Evolutionary conservation across 37 sponge, comb jelly and placozoan genomes (phyloP).

Genomic region (Corticium candelabrum): DNA sequence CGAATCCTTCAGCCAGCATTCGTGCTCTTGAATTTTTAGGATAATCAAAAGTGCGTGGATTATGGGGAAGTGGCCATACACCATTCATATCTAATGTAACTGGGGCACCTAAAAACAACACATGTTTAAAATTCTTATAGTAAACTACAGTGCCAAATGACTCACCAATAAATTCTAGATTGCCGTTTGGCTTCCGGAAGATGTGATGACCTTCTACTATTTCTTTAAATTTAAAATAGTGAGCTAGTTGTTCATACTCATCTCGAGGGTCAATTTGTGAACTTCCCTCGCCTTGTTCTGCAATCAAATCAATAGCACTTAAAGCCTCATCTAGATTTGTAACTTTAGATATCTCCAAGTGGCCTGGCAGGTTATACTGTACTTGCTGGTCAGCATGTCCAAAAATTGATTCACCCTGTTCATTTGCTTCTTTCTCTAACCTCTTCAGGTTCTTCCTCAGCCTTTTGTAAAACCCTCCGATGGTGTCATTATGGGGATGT

Average conservation of each 20-base stretch:
- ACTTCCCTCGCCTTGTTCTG: background rate
- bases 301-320: background rate
- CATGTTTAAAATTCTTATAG: too few relatives aligned
- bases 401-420: background rate
- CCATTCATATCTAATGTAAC: too few relatives aligned
- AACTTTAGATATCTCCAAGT: too few relatives aligned
- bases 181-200: background rate
- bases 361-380: background rate
- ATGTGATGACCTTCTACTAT: conserved; percentile 15
- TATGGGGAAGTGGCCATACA: too few relatives aligned
- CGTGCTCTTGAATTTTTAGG: too few relatives aligned
- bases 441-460: background rate
- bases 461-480: background rate
- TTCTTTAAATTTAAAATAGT: conserved; percentile 43
- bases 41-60: too few relatives aligned
- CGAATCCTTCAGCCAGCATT: too few relatives aligned
- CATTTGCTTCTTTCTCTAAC: background rate
- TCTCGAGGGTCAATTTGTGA: background rate
- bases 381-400: background rate
- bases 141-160: too few relatives aligned
- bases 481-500: too few relatives aligned
- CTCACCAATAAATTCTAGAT: too few relatives aligned
- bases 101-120: too few relatives aligned
- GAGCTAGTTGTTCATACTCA: conserved; percentile 8
- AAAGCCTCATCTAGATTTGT: background rate